Base-by-base conservation (phyloP, 1,140 invertebrate species). In the Ptiloglossa arizonensis region DNA sequence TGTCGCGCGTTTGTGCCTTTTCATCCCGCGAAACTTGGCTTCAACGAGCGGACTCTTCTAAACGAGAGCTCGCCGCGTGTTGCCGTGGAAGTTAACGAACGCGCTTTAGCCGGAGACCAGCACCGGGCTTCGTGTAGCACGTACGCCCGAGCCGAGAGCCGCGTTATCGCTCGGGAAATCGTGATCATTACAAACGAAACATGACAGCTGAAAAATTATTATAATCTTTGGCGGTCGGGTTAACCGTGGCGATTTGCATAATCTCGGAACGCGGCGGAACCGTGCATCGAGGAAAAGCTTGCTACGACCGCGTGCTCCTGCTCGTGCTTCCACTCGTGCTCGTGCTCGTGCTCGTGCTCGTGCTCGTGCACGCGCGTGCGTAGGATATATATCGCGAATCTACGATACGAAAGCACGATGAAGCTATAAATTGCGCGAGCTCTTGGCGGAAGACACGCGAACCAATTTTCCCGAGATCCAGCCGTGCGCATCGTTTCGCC, bases 371-470 rank as follows among this genome's bases (percentile, higher is more conserved):
- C 50, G 73, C 50, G 64, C 41, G 22, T 57, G 63, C 81, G 70
- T 62, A n/a, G n/a, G n/a, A n/a, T n/a, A 66, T 35, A 56, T 54
- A 72, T 48, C 48, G 64, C 22, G 70, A 17, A 76, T 75, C 64
- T 70, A 66, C 73, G 64, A 76, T 78, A 57, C 44, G 60, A 72
- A 59, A 70, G 86, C 78, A 80, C 88, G 88, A 91, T 91, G 89
- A 91, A 91, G 89, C 88, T 87, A 91, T 91, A 91, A 91, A 91
- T 91, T 87, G 81, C 76, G 59, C 60, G 52, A 72, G 59, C 69
- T 82, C 79, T 67, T 77, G 74, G 6, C 80, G 83, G 88, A 91
- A 90, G 89, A 91, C 90, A 91, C 90, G 89, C 89, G 87, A 92
- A 79, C 89, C 90, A 89, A 91, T 91, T 90, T 89, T 86, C 85